Evolutionary conservation across 2,888 invertebrate species (phyloP).

Genomic region (Pandemis corylana): DNA sequence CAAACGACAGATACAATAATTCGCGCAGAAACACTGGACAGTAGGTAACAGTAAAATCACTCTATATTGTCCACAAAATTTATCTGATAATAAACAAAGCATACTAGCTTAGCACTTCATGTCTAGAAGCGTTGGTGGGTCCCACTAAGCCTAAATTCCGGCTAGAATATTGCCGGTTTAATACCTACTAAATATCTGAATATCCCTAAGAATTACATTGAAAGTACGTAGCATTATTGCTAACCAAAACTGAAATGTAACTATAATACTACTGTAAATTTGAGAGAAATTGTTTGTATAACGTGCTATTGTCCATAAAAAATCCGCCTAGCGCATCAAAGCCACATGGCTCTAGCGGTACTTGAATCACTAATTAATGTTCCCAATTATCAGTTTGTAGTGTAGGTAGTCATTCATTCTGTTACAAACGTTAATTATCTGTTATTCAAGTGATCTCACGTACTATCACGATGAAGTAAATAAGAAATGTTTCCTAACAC

Average conservation of each 20-base stretch:
- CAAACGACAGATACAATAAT: not conserved
- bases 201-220: not conserved
- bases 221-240: too few relatives aligned
- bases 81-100: not conserved
- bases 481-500: conserved; percentile 11
- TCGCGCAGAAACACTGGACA: not conserved
- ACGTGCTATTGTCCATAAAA: too few relatives aligned
- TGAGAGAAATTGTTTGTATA: too few relatives aligned
- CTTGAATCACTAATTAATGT: too few relatives aligned
- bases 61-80: not conserved
- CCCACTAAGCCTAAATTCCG: not conserved
- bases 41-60: not conserved
- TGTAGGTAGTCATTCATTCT: not conserved
- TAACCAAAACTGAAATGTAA: too few relatives aligned
- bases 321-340: too few relatives aligned
- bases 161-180: not conserved
- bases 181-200: not conserved
- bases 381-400: too few relatives aligned
- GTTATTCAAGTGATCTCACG: not conserved
- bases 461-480: conserved; percentile 2
- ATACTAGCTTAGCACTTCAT: conserved; percentile 9
- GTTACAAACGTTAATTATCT: not conserved
- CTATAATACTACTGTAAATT: too few relatives aligned
- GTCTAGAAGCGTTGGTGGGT: not conserved
- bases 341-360: too few relatives aligned